Base-by-base conservation (phyloP, 1,140 invertebrate genomes). In the Dryas iulia region DNA sequence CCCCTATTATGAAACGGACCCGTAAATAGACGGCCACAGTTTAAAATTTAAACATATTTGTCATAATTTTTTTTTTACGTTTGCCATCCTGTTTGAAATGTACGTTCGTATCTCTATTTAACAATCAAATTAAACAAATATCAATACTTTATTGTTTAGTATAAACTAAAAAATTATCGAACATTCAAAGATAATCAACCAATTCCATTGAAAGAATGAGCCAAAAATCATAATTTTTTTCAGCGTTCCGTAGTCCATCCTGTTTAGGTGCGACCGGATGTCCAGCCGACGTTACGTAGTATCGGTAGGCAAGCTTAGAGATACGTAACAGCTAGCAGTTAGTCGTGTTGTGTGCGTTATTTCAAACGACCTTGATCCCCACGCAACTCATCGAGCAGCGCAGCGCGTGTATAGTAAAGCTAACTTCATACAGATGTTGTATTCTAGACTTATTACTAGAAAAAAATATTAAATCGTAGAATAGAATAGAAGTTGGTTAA, bases 291-390 rank as follows among this genome's bases (percentile, higher is more conserved):
- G 73, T 71, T 80, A 77, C 77, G 77, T 77, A 77, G 75, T 66
- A 79, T 79, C 74, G 75, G 79, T 80, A 81, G 82, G 79, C 78
- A 80, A 82, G 75, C 77, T 80, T 77, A 82, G 80, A 85, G 79
- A 81, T 83, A 81, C 79, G 71, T 72, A 59, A 6, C 26, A 71
- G 69, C 67, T 71, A 73, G 72, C 75, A 67, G 76, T n/a, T 47
- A 47, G 39, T 47, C 14, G 14, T 73, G 73, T 47, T 60, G 56
- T 76, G 78, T 84, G 87, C 84, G 83, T 85, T 87, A 84, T 83
- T 84, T 82, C 69, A 76, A 77, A 76, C 75, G 86, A 76, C 87
- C 87, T 90, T 90, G 87, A 88, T 88, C 87, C 84, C 86, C 87
- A 90, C 87, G 86, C 86, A 84, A 81, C 72, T 74, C 39, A 47